Evolutionary conservation across 1,140 invertebrate genomes (phyloP).

Genomic region (Acyrthosiphon pisum): DNA sequence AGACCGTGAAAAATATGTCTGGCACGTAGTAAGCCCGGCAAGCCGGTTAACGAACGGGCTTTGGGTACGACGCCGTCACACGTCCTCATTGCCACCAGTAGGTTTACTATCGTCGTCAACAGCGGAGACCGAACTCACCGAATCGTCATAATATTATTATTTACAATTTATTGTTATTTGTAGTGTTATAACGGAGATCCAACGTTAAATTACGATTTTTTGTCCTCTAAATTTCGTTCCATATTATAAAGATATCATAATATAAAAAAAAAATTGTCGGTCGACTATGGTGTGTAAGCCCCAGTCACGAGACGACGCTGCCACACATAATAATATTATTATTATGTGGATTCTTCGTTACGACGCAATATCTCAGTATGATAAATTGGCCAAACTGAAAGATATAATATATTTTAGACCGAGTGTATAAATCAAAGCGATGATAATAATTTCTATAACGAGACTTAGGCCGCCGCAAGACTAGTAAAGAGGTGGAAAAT

Average conservation of each 20-base stretch:
- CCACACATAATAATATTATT: no score
- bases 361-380: background rate
- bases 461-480: background rate
- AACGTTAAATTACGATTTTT: no score
- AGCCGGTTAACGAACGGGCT: slow-evolving; percentile 18
- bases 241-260: no score
- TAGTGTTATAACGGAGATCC: no score
- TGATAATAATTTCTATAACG: background rate
- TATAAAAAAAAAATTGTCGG: background rate
- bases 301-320: no score
- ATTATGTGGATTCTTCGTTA: background rate
- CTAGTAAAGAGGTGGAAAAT: background rate
- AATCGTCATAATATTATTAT: background rate
- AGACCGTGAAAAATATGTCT: slow-evolving; percentile 38
- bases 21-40: background rate
- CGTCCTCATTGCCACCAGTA: background rate
- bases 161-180: slow-evolving; percentile 4
- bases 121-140: background rate
- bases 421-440: background rate
- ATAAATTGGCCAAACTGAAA: no score
- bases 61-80: background rate
- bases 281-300: no score
- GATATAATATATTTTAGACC: background rate
- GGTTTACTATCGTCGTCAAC: no score
- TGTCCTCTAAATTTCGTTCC: no score